A percentile compares a stretch with the other conserved stretches of the same genome.
Evolutionary conservation across 1,140 invertebrate genomes (phyloP).

Genomic region (Drosophila dunni): DNA sequence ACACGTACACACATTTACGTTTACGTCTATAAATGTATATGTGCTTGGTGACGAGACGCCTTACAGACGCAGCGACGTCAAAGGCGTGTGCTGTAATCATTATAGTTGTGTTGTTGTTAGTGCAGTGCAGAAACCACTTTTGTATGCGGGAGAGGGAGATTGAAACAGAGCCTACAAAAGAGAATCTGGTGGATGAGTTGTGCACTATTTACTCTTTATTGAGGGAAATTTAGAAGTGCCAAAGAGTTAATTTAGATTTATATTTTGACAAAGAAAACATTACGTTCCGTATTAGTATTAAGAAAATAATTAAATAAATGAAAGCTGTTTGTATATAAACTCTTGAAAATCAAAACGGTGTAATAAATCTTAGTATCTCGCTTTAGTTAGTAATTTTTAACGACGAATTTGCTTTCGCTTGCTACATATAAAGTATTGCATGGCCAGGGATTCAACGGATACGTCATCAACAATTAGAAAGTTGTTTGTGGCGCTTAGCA

Average conservation of each 20-base stretch:
- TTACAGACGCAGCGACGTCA: constrained; percentile 74
- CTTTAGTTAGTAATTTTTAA: constrained; percentile 16
- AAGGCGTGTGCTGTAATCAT: constrained; percentile 59
- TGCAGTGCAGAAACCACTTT: constrained; percentile 20
- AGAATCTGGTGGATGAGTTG: neutral
- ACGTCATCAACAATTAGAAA: constrained; percentile 72
- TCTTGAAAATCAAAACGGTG: neutral
- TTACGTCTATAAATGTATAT: constrained; percentile 12
- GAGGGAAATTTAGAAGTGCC: neutral
- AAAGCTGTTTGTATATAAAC: too few relatives aligned
- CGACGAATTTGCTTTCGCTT: constrained; percentile 37
- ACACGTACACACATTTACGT: neutral
- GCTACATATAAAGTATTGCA: constrained; percentile 42
- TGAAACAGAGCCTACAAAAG: neutral
- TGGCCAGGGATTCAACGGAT: constrained; percentile 44
- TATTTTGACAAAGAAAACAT: too few relatives aligned
- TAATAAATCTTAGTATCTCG: neutral
- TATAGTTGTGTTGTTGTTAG: constrained; percentile 8
- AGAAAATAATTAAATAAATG: too few relatives aligned
- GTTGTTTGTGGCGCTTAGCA: constrained; percentile 66
- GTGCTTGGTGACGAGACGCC: constrained; percentile 62
- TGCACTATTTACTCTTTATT: constrained; percentile 13
- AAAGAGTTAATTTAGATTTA: neutral
- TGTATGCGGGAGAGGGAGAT: constrained; percentile 2
- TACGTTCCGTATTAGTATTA: too few relatives aligned